These are phyloP conservation scores for Cynocephalus volans DNA, from an alignment of 2,113 vertebrate species.

Conservation along the genomic window DNA sequence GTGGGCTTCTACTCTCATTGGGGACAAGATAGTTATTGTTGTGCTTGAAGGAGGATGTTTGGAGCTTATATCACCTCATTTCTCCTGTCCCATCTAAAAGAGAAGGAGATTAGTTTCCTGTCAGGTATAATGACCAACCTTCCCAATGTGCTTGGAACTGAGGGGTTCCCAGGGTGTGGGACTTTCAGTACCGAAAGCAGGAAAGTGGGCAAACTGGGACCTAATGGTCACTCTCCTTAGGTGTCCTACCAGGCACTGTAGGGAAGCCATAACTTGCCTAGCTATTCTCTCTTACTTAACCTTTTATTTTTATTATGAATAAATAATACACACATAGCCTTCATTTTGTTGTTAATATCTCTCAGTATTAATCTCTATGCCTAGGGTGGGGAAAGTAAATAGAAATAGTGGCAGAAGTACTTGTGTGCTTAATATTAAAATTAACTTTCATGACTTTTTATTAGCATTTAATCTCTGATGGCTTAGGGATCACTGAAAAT, in stretches of 20 bases:
- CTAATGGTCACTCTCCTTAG: not conserved
- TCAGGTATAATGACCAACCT: not conserved
- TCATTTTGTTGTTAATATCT: conserved; percentile 43
- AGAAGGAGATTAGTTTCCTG: not conserved
- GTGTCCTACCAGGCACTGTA: conserved; percentile 53
- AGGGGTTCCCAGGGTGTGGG: not conserved
- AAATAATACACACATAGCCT: not conserved
- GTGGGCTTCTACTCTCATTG: not conserved
- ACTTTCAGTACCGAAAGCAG: not conserved
- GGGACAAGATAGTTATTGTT: not conserved
- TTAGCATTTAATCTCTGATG: conserved; percentile 84
- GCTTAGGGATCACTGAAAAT: conserved; percentile 84
- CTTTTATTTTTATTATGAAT: conserved; percentile 46
- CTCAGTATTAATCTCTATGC: conserved; percentile 46
- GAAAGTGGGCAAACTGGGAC: not conserved
- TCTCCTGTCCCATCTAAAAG: not conserved
- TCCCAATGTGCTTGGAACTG: not conserved
- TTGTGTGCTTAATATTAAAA: conserved; percentile 73
- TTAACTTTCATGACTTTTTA: conserved; percentile 76
- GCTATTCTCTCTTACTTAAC: conserved; percentile 53
- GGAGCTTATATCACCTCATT: not conserved
- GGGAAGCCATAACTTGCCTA: not conserved
- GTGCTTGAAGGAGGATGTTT: not conserved
- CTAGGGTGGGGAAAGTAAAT: not conserved
- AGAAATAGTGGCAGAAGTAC: conserved; percentile 60